Conservation (phyloP, 2,888 invertebrate species). For the Drosophila percnosoma region DNA sequence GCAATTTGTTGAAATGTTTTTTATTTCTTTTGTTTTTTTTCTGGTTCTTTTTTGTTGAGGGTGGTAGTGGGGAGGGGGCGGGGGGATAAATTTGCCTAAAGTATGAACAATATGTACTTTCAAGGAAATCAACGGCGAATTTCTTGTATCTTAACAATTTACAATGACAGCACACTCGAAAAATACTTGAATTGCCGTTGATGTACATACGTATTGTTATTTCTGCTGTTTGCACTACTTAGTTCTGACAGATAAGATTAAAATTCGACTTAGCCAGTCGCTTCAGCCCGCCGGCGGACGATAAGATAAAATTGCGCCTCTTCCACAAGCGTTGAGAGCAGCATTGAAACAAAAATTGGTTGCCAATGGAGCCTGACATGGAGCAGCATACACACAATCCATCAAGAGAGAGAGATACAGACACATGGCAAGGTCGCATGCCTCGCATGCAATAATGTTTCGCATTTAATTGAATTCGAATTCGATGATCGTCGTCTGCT, state of each 20-base stretch:
- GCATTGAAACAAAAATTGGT: conserved; percentile 46
- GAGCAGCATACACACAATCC: conserved; percentile 24
- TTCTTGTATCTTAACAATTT: conserved; percentile 60
- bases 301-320: conserved; percentile 66
- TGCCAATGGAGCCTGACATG: conserved; percentile 58
- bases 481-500: conserved; percentile 25
- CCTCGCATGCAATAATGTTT: conserved; percentile 41
- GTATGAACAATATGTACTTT: conserved; percentile 31
- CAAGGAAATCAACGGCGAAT: conserved; percentile 41
- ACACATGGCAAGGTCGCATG: conserved; percentile 66
- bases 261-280: conserved; percentile 67
- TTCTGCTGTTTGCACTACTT: conserved; percentile 74
- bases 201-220: conserved; percentile 34
- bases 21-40: conserved; percentile 21
- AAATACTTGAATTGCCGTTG: conserved; percentile 46
- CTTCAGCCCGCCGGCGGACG: conserved; percentile 26
- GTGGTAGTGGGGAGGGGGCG: background rate
- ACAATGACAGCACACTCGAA: conserved; percentile 48
- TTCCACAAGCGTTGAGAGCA: conserved; percentile 15
- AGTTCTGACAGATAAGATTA: conserved; percentile 75
- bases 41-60: background rate
- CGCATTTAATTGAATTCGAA: conserved; percentile 55
- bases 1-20: conserved; percentile 59
- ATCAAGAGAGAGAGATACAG: conserved; percentile 33
- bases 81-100: conserved; percentile 11